phyloP scores from a whole-genome alignment of 2,113 vertebrate species.

The Microcebus tavaratra region DNA sequence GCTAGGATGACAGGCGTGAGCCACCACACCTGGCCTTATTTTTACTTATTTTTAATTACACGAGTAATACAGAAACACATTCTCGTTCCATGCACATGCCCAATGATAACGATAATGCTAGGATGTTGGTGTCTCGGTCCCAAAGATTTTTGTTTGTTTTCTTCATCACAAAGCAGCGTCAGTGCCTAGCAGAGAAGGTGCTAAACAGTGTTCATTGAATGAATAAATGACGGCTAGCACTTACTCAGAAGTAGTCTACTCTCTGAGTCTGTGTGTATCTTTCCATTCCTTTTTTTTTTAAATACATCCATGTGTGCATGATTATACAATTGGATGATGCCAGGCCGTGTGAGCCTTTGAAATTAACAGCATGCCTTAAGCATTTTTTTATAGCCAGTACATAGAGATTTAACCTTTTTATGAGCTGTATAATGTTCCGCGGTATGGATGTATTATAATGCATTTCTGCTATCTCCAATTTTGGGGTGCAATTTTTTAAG shows the following conservation, averaged over 20 bases:
- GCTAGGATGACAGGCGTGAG: too few species aligned
- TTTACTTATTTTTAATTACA: slow-evolving; percentile 2
- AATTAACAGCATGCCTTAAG: neutral
- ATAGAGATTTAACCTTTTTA: neutral
- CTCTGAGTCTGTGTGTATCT: neutral
- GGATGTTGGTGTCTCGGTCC: neutral
- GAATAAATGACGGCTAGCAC: neutral
- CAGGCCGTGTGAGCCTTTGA: neutral
- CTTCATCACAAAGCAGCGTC: neutral
- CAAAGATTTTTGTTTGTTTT: neutral
- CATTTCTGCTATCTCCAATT: neutral
- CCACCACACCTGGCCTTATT: neutral
- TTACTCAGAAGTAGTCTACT: neutral
- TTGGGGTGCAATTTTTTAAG: neutral
- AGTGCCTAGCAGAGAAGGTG: neutral
- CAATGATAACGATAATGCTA: neutral
- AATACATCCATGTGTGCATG: neutral
- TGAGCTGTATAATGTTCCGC: neutral
- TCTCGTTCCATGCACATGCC: neutral
- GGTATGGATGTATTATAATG: neutral
- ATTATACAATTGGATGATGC: neutral
- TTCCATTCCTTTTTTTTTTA: neutral
- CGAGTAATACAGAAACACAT: neutral
- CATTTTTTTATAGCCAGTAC: neutral
- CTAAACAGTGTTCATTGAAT: neutral